Base-by-base conservation (phyloP, 2,888 invertebrate species). In the Ecliptopera silaceata region DNA sequence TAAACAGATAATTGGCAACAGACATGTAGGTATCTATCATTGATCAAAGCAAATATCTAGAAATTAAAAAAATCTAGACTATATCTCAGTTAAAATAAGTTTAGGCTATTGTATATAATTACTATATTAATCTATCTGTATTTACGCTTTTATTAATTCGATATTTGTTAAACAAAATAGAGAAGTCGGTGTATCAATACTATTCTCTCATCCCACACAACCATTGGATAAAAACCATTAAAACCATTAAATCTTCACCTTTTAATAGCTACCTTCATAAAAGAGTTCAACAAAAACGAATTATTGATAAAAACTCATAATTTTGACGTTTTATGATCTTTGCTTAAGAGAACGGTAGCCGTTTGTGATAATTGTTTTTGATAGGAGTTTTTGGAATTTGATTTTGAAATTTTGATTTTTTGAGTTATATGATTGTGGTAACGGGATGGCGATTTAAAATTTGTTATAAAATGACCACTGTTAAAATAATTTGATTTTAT, bases 231-330 rank as follows among this genome's bases (percentile, higher is more conserved):
- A n/a, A n/a, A n/a, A n/a, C n/a, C n/a, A n/a, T n/a, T n/a, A n/a
- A 66, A 59, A 41, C 53, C 43, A 59, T 68, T 66, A 69, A 63
- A 65, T 64, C 60, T 49, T 32, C 60, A 66, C 62, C 69, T 64
- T 71, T 69, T 18, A 36, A 36, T 10, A 0, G 8, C 15, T 36
- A 13, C 36, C 74, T 77, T 76, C 75, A 71, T 69, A 65, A 61
- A 61, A 51, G 42, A 20, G 15, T 31, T 42, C 50, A 41, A 71
- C 67, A 73, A 77, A 75, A 74, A 72, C 63, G 22, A 49, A 42
- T 58, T 71, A 79, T 80, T 73, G 75, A 76, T 73, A 74, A 61
- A 66, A 61, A 64, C 66, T 74, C 79, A 78, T 82, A 80, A 78
- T 71, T 79, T 71, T 68, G 62, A 45, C 64, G 59, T 72, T 82